Evolutionary conservation across 2,797 vertebrate genomes (phyloP).

Genomic region (Ceyx erithaca): DNA sequence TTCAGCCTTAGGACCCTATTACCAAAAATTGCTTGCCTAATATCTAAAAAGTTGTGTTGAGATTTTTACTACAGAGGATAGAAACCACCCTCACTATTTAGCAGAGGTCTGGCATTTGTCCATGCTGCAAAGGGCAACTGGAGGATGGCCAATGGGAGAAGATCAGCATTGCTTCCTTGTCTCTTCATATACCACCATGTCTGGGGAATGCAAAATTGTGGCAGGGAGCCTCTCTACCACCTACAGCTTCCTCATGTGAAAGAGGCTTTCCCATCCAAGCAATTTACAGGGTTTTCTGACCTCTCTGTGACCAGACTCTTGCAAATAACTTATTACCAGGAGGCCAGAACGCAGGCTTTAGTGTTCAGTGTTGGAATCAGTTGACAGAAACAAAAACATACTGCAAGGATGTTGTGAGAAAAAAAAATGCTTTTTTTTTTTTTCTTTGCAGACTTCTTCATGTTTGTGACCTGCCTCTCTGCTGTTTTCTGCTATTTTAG

Average conservation of each 20-base stretch:
- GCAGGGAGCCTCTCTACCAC: conserved; percentile 36
- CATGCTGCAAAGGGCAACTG: fast-evolving
- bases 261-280: conserved; percentile 45
- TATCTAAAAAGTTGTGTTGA: background rate
- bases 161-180: conserved; percentile 6
- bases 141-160: background rate
- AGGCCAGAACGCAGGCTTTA: background rate
- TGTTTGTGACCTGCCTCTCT: conserved; percentile 15
- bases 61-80: background rate
- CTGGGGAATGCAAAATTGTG: background rate
- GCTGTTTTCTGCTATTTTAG: conserved; percentile 70
- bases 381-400: background rate
- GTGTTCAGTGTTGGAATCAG: background rate
- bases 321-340: conserved; percentile 34
- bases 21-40: background rate
- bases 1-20: background rate
- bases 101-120: background rate
- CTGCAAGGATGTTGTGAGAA: background rate
- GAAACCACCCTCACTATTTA: background rate
- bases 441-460: background rate
- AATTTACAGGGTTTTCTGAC: conserved; percentile 53
- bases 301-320: conserved; percentile 14
- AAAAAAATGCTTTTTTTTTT: background rate
- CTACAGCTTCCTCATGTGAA: conserved; percentile 46
- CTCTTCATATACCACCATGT: conserved; percentile 10